Evolutionary conservation across 2,113 vertebrate species (phyloP).

Genomic region (Fulica atra): DNA sequence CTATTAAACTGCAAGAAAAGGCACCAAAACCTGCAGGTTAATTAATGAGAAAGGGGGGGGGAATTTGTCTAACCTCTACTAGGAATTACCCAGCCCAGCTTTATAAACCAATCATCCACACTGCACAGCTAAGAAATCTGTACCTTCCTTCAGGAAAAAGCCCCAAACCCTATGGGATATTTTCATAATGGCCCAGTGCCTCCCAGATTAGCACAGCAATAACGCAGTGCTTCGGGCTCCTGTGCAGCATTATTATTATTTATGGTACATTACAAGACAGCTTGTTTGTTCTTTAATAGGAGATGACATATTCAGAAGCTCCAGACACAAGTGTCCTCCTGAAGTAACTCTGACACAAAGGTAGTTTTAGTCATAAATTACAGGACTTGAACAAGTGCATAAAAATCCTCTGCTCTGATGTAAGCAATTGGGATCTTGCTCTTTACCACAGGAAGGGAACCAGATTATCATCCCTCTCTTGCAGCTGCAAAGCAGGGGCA

Average conservation of each 20-base stretch:
- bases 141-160: conserved; percentile 28
- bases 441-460: neutral
- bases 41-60: conserved; percentile 33
- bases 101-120: conserved; percentile 34
- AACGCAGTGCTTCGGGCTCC: neutral
- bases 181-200: conserved; percentile 23
- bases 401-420: neutral
- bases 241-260: conserved; percentile 26
- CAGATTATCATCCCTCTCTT: neutral
- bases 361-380: conserved; percentile 1
- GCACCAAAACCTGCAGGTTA: conserved; percentile 37
- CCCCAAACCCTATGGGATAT: neutral
- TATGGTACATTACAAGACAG: conserved; percentile 28
- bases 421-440: neutral
- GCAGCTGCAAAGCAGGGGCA: neutral
- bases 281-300: conserved; percentile 32
- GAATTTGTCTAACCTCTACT: conserved; percentile 31
- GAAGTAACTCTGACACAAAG: conserved; percentile 33
- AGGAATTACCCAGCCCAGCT: conserved; percentile 24
- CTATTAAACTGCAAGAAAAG: conserved; percentile 12
- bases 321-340: conserved; percentile 22
- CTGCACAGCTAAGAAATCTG: neutral
- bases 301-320: conserved; percentile 13
- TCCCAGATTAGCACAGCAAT: conserved; percentile 40
- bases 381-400: neutral